phyloP scores from a whole-genome alignment of 92 coral and sea anemone genomes.

The Zoanthus solanderi region DNA sequence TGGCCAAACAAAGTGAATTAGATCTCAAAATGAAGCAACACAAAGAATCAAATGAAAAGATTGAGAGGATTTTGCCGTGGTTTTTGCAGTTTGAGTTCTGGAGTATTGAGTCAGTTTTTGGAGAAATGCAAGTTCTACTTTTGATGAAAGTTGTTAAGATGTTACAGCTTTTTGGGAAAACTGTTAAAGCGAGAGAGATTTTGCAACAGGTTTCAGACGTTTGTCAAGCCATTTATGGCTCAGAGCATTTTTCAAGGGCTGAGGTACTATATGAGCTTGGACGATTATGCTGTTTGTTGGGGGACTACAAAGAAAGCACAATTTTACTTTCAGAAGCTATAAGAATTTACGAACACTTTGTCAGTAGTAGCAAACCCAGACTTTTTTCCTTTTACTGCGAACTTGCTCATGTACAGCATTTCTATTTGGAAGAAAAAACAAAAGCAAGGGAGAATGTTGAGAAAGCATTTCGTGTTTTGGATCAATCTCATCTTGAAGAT shows the following conservation, averaged over 20 bases:
- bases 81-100: background rate
- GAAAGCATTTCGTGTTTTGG: conserved; percentile 7
- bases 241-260: conserved; percentile 14
- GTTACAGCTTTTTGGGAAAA: background rate
- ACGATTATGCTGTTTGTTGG: background rate
- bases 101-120: background rate
- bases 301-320: conserved; percentile 12
- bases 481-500: background rate
- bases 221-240: background rate
- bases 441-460: conserved; percentile 8
- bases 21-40: conserved; percentile 9
- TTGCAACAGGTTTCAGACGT: background rate
- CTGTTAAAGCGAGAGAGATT: background rate
- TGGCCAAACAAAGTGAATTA: background rate
- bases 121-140: background rate
- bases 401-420: background rate
- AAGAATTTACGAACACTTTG: background rate
- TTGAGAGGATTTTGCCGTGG: background rate
- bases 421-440: background rate
- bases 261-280: conserved; percentile 15
- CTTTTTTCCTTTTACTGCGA: conserved; percentile 14
- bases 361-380: background rate
- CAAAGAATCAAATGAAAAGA: background rate
- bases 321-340: background rate
- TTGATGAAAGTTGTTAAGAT: conserved; percentile 3